Evolutionary conservation across 2,797 vertebrate genomes (phyloP), one percentile per base, ranked within the genome.

Genomic region (Pogonophryne albipinna): DNA sequence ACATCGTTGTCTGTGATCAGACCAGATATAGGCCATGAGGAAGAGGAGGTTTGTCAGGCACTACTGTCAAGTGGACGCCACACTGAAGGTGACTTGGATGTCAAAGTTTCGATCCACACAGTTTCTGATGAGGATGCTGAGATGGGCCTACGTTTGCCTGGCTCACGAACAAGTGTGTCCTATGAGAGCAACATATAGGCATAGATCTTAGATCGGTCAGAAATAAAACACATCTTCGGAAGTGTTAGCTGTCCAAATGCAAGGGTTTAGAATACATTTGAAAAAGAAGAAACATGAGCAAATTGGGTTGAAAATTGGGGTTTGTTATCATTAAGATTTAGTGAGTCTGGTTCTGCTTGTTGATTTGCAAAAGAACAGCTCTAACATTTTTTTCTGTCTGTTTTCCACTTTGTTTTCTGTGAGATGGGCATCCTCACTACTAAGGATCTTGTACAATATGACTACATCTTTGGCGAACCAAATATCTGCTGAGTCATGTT

Each of bases 11-110:
- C 42, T 86, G 93, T 66, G 23, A 63, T 11, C 47, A 63, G 80
- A 20, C 90, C 82, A 0, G 94, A 91, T 13, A 87, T 95, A 1
- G 73, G 90, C 1, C 74, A 61, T 0, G 31, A 38, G 89, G 94
- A 2, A 86, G 93, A 9, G 55, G 77, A 65, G 42, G 58, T 42
- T 20, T 16, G 77, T 11, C 67, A 71, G 69, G 72, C 31, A 2
- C 71, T 88, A 59, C 71, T 88, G 66, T 38, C 49, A 0, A 10
- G 42, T 1, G 71, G 76, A 27, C 27, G 34, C 4, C 20, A 10
- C 6, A n/a, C n/a, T 0, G 49, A 46, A 1, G 65, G 58, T 0
- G 2, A 0, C 0, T 45, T 31, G 0, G 60, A 71, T 1, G 17
- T 86, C 38, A 47, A 66, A 46, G 81, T 79, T 59, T 83, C 76